A percentile compares a stretch with the other conserved stretches of the same genome.
Conservation (phyloP, 1,140 invertebrate genomes). For the Hylaeus anthracinus region DNA sequence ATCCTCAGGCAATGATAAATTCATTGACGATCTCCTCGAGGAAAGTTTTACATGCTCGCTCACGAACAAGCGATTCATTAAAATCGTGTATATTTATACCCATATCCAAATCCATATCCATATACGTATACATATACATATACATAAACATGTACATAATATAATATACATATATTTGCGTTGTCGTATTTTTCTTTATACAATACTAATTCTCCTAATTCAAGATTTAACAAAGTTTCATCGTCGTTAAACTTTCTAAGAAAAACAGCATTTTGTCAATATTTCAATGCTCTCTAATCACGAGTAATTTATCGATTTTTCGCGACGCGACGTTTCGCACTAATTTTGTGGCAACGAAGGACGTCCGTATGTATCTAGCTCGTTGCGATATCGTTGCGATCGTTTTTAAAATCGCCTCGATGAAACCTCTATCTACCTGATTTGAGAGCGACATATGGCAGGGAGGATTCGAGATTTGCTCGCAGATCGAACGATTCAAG, state of each 20-base stretch:
- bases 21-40: background rate
- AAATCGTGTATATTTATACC: too few relatives aligned
- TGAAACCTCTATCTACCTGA: background rate
- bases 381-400: conserved; percentile 7
- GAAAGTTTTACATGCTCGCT: background rate
- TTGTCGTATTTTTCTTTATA: too few relatives aligned
- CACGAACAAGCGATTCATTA: too few relatives aligned
- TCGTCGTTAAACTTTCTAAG: too few relatives aligned
- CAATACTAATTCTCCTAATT: too few relatives aligned
- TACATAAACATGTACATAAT: too few relatives aligned
- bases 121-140: too few relatives aligned
- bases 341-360: background rate
- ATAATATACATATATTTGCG: too few relatives aligned
- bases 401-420: background rate
- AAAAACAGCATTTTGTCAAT: too few relatives aligned
- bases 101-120: too few relatives aligned
- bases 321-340: background rate
- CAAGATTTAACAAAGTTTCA: too few relatives aligned
- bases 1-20: background rate
- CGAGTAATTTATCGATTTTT: background rate
- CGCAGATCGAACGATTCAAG: background rate
- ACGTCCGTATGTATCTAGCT: background rate
- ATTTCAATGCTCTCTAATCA: too few relatives aligned
- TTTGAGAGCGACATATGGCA: background rate
- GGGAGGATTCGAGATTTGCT: background rate